These are phyloP conservation scores for Leptodactylus fuscus DNA, from an alignment of 2,113 vertebrate genomes.

Conservation along the genomic window DNA sequence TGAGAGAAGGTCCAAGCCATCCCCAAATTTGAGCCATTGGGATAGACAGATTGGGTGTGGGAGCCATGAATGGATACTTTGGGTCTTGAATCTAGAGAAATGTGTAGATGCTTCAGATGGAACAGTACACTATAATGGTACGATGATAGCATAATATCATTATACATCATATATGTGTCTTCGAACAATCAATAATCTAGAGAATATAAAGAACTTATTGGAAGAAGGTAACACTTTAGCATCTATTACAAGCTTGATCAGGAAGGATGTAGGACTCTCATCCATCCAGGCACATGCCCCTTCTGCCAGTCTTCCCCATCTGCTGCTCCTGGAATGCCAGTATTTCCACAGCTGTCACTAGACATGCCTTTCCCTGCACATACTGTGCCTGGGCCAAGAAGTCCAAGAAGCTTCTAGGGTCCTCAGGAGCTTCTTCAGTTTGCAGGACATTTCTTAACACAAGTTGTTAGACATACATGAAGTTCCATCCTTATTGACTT, in stretches of 20 bases:
- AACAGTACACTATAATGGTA: too few relatives aligned
- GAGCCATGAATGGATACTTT: too few relatives aligned
- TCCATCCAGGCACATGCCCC: neutral
- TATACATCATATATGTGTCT: too few relatives aligned
- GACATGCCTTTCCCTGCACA: neutral
- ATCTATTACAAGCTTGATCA: neutral
- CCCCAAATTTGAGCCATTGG: too few relatives aligned
- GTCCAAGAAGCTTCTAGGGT: neutral
- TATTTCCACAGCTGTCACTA: conserved; percentile 17
- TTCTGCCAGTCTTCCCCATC: conserved; percentile 4
- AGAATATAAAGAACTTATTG: neutral
- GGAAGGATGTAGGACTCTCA: neutral
- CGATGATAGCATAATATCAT: too few relatives aligned
- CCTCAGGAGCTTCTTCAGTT: too few relatives aligned
- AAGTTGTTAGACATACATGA: neutral
- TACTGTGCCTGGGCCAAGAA: neutral
- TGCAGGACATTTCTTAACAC: neutral
- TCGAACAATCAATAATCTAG: neutral
- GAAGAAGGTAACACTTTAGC: neutral
- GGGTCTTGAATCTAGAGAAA: too few relatives aligned
- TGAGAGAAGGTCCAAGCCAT: too few relatives aligned
- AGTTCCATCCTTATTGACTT: neutral
- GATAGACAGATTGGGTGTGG: too few relatives aligned
- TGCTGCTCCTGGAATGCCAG: neutral
- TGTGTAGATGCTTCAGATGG: too few relatives aligned